These are phyloP conservation scores for Epizoanthus scotinus DNA, from an alignment of 92 coral and sea anemone genomes.

Conservation along the genomic window DNA sequence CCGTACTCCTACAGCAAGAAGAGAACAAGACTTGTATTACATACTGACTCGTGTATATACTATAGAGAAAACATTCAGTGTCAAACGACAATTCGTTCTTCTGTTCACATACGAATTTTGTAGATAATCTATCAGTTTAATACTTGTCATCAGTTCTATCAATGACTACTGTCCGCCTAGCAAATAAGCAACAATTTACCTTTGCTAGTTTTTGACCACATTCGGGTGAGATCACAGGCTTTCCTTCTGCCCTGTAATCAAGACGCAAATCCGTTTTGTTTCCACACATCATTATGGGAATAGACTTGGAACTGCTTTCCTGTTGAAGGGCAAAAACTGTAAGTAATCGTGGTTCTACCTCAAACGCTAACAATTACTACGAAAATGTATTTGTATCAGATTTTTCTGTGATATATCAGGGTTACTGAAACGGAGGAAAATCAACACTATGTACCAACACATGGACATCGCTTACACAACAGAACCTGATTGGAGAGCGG, in stretches of 20 bases:
- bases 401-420: background rate
- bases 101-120: too few relatives aligned
- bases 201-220: constrained; percentile 78
- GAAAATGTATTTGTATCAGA: background rate
- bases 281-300: constrained; percentile 96
- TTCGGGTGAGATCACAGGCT: constrained; percentile 70
- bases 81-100: too few relatives aligned
- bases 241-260: constrained; percentile 67
- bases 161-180: background rate
- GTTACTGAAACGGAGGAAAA: too few relatives aligned
- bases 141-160: background rate
- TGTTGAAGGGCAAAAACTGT: constrained; percentile 21
- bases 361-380: background rate
- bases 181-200: constrained; percentile 42
- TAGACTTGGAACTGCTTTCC: constrained; percentile 91
- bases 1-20: constrained; percentile 80
- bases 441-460: too few relatives aligned
- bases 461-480: too few relatives aligned
- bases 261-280: constrained; percentile 89
- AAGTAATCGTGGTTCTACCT: background rate
- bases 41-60: too few relatives aligned
- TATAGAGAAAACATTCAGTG: too few relatives aligned
- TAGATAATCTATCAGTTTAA: background rate
- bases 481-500: too few relatives aligned
- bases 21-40: background rate